Conservation (phyloP, 2,113 vertebrate species). For the Carassius auratus region DNA sequence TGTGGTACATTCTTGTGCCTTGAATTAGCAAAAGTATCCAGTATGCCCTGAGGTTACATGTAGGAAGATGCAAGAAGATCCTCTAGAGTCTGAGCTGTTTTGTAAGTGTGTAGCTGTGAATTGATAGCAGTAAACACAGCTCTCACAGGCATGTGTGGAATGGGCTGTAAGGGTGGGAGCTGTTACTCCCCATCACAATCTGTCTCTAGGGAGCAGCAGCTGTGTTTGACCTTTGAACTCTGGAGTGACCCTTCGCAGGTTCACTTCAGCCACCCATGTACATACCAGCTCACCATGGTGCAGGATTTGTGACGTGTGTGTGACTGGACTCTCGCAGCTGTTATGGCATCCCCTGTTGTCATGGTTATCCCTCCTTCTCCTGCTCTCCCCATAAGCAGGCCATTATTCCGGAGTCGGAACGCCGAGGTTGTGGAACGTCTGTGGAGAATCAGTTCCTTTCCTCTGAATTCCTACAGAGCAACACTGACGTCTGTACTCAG, state of each 20-base stretch:
- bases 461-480: slow-evolving; percentile 9
- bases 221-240: slow-evolving; percentile 34
- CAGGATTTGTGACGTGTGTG: slow-evolving; percentile 7
- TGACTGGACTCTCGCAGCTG: slow-evolving; percentile 24
- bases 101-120: neutral
- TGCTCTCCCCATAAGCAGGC: slow-evolving; percentile 6
- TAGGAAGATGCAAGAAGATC: neutral
- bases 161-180: neutral
- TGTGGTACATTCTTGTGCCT: neutral
- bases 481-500: neutral
- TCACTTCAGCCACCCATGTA: neutral
- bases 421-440: slow-evolving; percentile 4
- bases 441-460: slow-evolving; percentile 31
- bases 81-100: neutral
- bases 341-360: slow-evolving; percentile 21
- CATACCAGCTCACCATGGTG: slow-evolving; percentile 5
- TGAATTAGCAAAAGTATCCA: neutral
- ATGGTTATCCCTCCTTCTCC: slow-evolving; percentile 14
- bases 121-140: neutral
- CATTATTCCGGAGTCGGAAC: slow-evolving; percentile 17
- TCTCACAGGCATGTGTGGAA: slow-evolving; percentile 18
- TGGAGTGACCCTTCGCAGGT: slow-evolving; percentile 4
- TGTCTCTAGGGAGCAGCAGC: slow-evolving; percentile 29
- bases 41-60: neutral
- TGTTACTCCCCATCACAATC: neutral